Evolutionary conservation across 1,140 invertebrate species (phyloP).

Genomic region (Chironomus tepperi): DNA sequence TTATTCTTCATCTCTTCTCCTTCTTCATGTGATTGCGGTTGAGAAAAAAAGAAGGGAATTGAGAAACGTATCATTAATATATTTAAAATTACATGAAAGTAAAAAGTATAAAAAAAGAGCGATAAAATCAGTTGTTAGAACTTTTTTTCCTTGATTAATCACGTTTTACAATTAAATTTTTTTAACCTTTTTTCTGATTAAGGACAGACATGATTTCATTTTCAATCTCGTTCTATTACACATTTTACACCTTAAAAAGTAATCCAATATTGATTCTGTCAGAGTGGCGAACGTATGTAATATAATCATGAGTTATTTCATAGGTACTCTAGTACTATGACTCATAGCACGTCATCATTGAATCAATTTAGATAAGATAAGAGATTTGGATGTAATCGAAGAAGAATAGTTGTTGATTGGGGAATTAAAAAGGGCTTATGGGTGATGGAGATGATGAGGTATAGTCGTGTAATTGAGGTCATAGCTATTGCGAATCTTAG

Average conservation of each 20-base stretch:
- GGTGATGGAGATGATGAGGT: no score
- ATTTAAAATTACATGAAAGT: not conserved
- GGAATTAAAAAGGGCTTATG: no score
- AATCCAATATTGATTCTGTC: not conserved
- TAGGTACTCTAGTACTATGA: not conserved
- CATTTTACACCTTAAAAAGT: not conserved
- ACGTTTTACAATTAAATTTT: slow-evolving; percentile 21
- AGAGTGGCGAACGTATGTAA: not conserved
- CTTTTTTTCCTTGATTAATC: slow-evolving; percentile 10
- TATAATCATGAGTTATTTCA: not conserved
- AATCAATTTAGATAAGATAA: slow-evolving; percentile 2
- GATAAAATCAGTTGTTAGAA: not conserved
- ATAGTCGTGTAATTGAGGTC: no score
- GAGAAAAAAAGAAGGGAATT: not conserved
- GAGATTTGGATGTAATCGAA: not conserved
- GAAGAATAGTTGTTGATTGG: no score
- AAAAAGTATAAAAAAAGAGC: not conserved
- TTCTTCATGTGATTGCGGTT: not conserved
- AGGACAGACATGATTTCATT: not conserved
- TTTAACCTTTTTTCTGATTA: not conserved
- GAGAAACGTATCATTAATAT: slow-evolving; percentile 8
- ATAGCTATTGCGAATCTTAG: no score
- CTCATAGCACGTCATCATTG: not conserved
- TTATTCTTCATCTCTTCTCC: not conserved
- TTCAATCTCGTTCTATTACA: not conserved